Evolutionary conservation across 2,113 vertebrate genomes (phyloP).

Genomic region (Saccopteryx leptura): DNA sequence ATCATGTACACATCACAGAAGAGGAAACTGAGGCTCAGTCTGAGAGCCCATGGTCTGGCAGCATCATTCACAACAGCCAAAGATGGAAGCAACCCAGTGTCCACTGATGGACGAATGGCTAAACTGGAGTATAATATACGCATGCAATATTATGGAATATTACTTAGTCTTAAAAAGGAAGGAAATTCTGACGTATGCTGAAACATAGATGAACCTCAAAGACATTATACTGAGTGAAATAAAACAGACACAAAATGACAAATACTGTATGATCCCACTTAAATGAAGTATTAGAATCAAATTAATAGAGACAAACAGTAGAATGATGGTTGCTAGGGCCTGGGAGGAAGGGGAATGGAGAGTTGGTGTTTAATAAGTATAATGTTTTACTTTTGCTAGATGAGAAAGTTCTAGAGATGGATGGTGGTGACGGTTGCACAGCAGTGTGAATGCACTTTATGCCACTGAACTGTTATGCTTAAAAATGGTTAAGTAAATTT

Average conservation of each 20-base stretch:
- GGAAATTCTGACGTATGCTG: not conserved
- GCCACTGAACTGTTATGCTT: not conserved
- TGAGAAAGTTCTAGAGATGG: not conserved
- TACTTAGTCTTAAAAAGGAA: constrained; percentile 10
- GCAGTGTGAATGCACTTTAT: not conserved
- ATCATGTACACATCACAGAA: not conserved
- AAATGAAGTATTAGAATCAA: not conserved
- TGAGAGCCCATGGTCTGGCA: not conserved
- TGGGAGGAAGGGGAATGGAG: not conserved
- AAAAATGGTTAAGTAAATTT: constrained; percentile 16
- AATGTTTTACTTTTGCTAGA: constrained; percentile 18
- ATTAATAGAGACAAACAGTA: not conserved
- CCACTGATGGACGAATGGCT: not conserved
- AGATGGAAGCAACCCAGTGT: not conserved
- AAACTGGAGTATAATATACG: not conserved
- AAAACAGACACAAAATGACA: not conserved
- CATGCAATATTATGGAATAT: not conserved
- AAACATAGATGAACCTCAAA: not conserved
- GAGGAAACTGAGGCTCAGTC: not conserved
- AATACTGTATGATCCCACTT: not conserved
- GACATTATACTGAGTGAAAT: not conserved
- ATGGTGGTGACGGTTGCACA: not conserved
- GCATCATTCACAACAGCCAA: not conserved
- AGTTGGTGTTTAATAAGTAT: not conserved
- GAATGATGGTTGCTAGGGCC: not conserved